Base-by-base conservation (phyloP, 2,113 vertebrate genomes). In the Athene cunicularia region DNA sequence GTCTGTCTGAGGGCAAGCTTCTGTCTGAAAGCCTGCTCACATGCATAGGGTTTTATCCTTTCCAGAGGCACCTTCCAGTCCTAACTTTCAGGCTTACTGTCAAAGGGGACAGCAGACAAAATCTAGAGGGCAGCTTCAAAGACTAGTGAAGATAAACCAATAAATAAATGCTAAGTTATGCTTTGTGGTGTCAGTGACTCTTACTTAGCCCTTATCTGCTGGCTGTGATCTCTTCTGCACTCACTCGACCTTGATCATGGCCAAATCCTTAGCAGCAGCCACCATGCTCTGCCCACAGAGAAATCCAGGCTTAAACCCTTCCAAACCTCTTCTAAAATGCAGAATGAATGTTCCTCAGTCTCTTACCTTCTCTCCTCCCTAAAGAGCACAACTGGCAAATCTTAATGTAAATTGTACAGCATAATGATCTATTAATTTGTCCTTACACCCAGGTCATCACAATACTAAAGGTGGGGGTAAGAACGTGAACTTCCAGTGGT, bases 241-340 rank as follows among this genome's bases (percentile, higher is more conserved):
- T 66, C 64, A 56, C 2, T 4, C 0, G 7, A 71, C 26, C 37
- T n/a, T 2, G 0, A 8, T 2, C 3, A 3, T 0, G 2, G 35
- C 33, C 23, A 10, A 19, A 59, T 49, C 35, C 18, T 63, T 49
- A 66, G 28, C 45, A 35, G 28, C 33, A 63, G 37, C 47, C 52
- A 33, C 52, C 7, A 37, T 9, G 20, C 10, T 62, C n/a, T 87
- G 17, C 82, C 35, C 35, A 20, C 16, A 66, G 53, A 64, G 43
- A 68, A 91, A 87, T 63, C 19, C 59, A 77, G n/a, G n/a, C 13
- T 53, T 88, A 71, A 68, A 18, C 8, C 32, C n/a, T 72, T 68
- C 45, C 43, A 53, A 62, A 67, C 27, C 43, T 76, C 9, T 63
- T 90, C 37, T 72, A 32, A 87, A 84, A 76, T 30, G 16, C 8